phyloP scores from a whole-genome alignment of 2,113 vertebrate genomes.

The Myotis brandtii region DNA sequence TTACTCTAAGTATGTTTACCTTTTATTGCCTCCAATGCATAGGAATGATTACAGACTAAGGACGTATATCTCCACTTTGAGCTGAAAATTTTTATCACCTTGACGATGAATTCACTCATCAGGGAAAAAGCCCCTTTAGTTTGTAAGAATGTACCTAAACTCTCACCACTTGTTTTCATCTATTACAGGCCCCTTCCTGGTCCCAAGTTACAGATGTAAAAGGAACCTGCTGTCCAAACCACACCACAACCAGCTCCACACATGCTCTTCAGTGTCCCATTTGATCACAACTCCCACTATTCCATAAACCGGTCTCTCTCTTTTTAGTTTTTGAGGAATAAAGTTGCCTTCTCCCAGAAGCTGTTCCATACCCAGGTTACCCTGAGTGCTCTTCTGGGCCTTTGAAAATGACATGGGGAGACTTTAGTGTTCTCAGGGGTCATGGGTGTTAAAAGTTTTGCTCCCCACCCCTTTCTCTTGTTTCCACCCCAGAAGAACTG shows the following conservation, averaged over 20 bases:
- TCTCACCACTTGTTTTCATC: neutral
- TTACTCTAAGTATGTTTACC: neutral
- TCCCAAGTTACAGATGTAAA: neutral
- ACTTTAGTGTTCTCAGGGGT: neutral
- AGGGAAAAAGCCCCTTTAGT: neutral
- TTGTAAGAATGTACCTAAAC: neutral
- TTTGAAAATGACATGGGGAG: neutral
- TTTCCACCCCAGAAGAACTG: neutral
- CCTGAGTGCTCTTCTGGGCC: neutral
- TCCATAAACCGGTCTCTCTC: neutral
- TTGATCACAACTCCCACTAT: neutral
- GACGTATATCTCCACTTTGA: neutral
- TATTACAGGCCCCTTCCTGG: neutral
- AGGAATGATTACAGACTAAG: constrained; percentile 7
- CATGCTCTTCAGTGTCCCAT: neutral
- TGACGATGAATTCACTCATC: neutral
- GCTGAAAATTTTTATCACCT: neutral
- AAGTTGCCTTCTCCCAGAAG: neutral
- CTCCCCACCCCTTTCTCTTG: neutral
- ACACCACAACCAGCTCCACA: neutral
- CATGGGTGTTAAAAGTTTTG: no score
- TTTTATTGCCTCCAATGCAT: neutral
- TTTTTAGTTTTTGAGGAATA: neutral
- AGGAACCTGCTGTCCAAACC: neutral
- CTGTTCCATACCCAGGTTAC: neutral